These are phyloP conservation scores for Ascidia mentula DNA, from an alignment of 23 tunicate species.

Conservation along the genomic window DNA sequence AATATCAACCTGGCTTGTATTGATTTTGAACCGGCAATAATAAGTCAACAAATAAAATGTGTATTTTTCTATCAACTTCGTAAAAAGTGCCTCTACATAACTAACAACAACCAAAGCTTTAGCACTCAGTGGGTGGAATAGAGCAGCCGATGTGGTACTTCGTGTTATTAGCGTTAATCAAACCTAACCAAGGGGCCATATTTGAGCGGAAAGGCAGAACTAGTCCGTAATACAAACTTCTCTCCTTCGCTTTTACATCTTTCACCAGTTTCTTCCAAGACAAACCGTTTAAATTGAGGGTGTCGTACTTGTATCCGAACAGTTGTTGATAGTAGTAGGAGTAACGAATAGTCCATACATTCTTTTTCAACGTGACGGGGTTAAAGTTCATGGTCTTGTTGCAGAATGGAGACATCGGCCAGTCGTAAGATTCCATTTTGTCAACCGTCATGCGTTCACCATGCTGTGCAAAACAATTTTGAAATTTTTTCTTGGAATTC, in stretches of 20 bases:
- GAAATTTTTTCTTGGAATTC: no score
- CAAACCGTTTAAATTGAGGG: slow-evolving; percentile 27
- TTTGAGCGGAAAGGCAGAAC: not conserved
- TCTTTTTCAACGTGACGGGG: slow-evolving; percentile 11
- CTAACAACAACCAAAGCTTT: no score
- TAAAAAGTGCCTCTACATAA: no score
- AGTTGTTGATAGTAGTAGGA: slow-evolving; percentile 39
- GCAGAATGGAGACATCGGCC: slow-evolving; percentile 65
- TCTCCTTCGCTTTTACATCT: slow-evolving; percentile 18
- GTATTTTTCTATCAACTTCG: no score
- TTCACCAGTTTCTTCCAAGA: slow-evolving; percentile 18
- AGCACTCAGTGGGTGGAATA: no score
- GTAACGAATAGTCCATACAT: slow-evolving; percentile 42
- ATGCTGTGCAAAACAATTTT: no score
- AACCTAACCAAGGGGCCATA: not conserved
- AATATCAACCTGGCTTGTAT: no score
- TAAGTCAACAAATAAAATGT: no score
- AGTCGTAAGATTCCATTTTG: slow-evolving; percentile 25
- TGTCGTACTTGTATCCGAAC: slow-evolving; percentile 60
- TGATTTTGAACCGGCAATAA: no score
- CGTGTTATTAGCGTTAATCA: not conserved
- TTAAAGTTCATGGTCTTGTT: slow-evolving; percentile 48
- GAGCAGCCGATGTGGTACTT: not conserved
- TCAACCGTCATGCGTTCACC: not conserved
- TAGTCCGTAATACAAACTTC: not conserved